Evolutionary conservation across 2,113 vertebrate species (phyloP).

Genomic region (Mustela nigripes): DNA sequence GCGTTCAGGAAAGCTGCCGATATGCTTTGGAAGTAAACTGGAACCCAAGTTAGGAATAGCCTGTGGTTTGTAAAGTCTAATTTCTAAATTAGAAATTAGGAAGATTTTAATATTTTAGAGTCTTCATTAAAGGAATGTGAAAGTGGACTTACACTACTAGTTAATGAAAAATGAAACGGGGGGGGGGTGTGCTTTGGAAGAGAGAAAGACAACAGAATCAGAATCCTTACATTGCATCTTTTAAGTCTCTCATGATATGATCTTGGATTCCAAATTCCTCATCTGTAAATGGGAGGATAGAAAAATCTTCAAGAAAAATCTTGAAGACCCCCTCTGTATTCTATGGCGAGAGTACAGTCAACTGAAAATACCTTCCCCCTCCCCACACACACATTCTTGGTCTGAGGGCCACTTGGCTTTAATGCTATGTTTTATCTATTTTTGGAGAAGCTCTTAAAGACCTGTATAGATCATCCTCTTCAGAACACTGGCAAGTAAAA

Average conservation of each 20-base stretch:
- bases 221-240: not conserved
- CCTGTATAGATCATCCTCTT: not conserved
- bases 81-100: not conserved
- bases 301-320: not conserved
- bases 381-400: not conserved
- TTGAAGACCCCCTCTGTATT: not conserved
- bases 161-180: not conserved
- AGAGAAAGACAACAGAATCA: not conserved
- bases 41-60: not conserved
- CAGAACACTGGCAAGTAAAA: not conserved
- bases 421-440: not conserved
- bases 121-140: conserved; percentile 34
- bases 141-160: not conserved
- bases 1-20: not conserved
- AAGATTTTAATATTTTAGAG: conserved; percentile 1
- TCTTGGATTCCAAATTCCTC: not conserved
- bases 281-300: not conserved
- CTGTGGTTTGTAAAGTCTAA: not conserved
- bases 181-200: not conserved
- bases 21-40: not conserved
- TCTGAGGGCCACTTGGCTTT: not conserved
- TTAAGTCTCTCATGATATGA: not conserved
- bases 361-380: not conserved
- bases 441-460: not conserved
- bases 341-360: not conserved